phyloP scores from a whole-genome alignment of 1,140 invertebrate genomes.

The Tenebrio molitor region DNA sequence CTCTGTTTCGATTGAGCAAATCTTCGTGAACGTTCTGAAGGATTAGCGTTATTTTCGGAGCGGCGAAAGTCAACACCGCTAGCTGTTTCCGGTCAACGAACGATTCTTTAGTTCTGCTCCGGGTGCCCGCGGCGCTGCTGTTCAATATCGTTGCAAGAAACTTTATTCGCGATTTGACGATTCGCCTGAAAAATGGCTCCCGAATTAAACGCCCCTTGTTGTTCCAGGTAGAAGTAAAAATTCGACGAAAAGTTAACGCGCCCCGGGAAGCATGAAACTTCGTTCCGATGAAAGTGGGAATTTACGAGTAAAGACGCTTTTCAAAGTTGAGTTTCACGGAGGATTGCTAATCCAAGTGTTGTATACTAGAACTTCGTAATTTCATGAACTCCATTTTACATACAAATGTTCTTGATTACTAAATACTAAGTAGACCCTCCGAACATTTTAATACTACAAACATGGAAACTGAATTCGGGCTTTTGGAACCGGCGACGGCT shows the following conservation, averaged over 20 bases:
- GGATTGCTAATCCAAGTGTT: conserved; percentile 42
- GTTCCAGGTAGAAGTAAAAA: conserved; percentile 2
- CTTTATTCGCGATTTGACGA: conserved; percentile 36
- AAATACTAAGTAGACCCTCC: conserved; percentile 44
- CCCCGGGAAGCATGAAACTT: conserved; percentile 17
- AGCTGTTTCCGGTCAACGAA: conserved; percentile 52
- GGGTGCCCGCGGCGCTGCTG: conserved; percentile 15
- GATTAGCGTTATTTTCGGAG: conserved; percentile 50
- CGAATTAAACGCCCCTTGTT: neutral
- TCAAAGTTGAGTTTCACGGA: conserved; percentile 38
- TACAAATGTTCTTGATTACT: conserved; percentile 47
- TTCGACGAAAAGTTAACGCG: conserved; percentile 4
- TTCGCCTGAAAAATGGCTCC: neutral
- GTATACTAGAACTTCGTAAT: conserved; percentile 41
- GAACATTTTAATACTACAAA: conserved; percentile 38
- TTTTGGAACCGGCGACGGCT: neutral
- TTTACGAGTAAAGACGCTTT: conserved; percentile 35
- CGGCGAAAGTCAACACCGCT: conserved; percentile 50
- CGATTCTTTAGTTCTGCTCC: conserved; percentile 50
- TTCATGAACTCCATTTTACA: conserved; percentile 48
- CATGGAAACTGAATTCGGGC: conserved; percentile 37
- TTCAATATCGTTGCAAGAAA: conserved; percentile 46
- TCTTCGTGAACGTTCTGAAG: conserved; percentile 41
- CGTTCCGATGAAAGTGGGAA: conserved; percentile 33
- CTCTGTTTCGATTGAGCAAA: conserved; percentile 37